Evolutionary conservation across 2,113 vertebrate genomes (phyloP), one percentile per base, ranked within the genome.

Genomic region (Erythrolamprus reginae): DNA sequence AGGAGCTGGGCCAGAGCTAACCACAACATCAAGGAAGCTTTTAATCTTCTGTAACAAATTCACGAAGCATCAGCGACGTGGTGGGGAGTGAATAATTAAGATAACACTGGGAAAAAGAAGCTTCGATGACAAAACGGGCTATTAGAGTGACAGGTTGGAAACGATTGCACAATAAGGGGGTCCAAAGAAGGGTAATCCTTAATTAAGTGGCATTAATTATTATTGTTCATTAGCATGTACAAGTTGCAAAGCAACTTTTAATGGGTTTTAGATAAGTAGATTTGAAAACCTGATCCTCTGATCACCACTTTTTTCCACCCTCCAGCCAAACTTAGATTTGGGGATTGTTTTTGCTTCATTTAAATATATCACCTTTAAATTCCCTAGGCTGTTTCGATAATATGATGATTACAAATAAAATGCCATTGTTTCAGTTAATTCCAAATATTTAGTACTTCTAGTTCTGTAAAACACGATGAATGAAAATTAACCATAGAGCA

Each of bases 111-210:
- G 92, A 92, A 92, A 94, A 93, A 94, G 94, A 48, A 88, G 82
- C 89, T 92, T 65, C 89, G 90, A 94, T 93, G 93, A 48, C 93
- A 90, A 93, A 89, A 94, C 82, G 92, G 77, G 55, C 91, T 94
- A 91, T 94, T 95, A 91, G 88, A 47, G 94, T 91, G 33, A 93
- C 82, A 88, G 48, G 84, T 48, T 89, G 85, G 47, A 96, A 95
- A 13, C 24, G 19, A 91, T 91, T 94, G 65, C 85, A 91, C 95
- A 93, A 10, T 90, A 56, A 93, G 61, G 21, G 84, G 89, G 12
- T 92, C 90, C 33, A 48, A 93, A 86, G 94, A 96, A 93, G 85
- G n/a, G 33, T 91, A 88, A 94, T 92, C n/a, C 89, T 93, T 93
- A 95, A 92, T 96, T 95, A 93, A 55, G 23, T 87, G 23, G 28